These are phyloP conservation scores for Phytoseiulus persimilis DNA, from an alignment of 2,888 invertebrate genomes.

Conservation along the genomic window DNA sequence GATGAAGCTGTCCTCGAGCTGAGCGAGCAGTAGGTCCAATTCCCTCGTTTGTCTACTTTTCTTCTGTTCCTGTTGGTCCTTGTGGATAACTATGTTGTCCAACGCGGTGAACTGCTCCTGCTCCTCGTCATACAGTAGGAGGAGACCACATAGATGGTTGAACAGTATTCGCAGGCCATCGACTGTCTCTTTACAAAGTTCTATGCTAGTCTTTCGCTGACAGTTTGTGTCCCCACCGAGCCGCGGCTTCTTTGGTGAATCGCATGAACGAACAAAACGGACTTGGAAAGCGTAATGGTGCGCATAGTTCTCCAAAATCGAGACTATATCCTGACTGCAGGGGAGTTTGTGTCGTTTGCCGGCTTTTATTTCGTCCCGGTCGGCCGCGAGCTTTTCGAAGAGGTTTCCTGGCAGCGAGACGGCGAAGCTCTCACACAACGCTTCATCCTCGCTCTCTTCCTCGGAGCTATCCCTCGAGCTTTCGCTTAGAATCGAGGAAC, in stretches of 20 bases:
- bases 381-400: neutral
- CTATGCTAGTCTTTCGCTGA: constrained; percentile 11
- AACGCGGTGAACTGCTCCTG: neutral
- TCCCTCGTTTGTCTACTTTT: neutral
- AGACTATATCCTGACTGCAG: constrained; percentile 28
- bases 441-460: constrained; percentile 16
- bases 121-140: constrained; percentile 19
- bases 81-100: neutral
- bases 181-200: constrained; percentile 28
- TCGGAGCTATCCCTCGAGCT: constrained; percentile 23
- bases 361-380: neutral
- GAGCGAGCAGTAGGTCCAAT: constrained; percentile 15
- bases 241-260: neutral
- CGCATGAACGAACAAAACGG: neutral
- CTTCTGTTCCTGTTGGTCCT: constrained; percentile 14
- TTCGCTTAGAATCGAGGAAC: constrained; percentile 24
- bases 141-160: neutral
- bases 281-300: constrained; percentile 33
- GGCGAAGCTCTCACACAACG: neutral
- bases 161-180: constrained; percentile 25
- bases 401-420: neutral
- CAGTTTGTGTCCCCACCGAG: neutral
- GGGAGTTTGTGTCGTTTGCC: constrained; percentile 23
- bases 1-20: constrained; percentile 27
- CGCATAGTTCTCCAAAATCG: constrained; percentile 20